Evolutionary conservation across 2,888 invertebrate genomes (phyloP), one percentile per base, ranked within the genome.

Genomic region (Podotricha telesiphe): DNA sequence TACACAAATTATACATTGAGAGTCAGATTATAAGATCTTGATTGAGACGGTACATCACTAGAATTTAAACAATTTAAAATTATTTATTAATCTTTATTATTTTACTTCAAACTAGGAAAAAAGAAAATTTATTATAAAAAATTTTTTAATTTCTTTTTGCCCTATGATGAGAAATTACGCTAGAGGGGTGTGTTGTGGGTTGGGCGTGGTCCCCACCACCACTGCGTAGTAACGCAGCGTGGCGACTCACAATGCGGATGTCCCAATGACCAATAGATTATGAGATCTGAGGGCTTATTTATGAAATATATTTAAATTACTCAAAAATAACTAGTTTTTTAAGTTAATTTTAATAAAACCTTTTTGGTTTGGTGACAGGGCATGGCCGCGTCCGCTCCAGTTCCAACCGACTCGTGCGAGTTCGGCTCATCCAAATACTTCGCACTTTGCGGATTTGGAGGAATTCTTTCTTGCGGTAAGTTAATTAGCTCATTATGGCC

Each of bases 391-490:
- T 84, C 86, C 0, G 82, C 80, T 17, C 82, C 79, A 17, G 69
- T 77, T 0, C 84, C 75, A 0, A 86, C 79, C 79, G 94, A 96
- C 86, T 96, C 96, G 65, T 97, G 97, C 86, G 98, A 97, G 88
- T 99, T 98, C 91, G 99, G 97, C 42, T 98, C 98, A 0, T 87
- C 94, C 73, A 96, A 98, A 82, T 99, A 97, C 89, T 99, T 97
- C 91, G 94, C 96, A 50, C 94, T 98, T 53, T 99, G 99, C 91
- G 99, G 98, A 61, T 93, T 99, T 78, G 99, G 99, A 73, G 99
- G 95, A 69, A 87, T 95, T 78, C 93, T 95, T 37, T 95, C 95
- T 15, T 95, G 95, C 77, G 95, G 95, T 89, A 73, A 87, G 91
- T 84, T n/a, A n/a, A n/a, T n/a, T n/a, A n/a, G n/a, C n/a, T n/a